phyloP scores from a whole-genome alignment of 2,113 vertebrate species.

The Cisticola juncidis region DNA sequence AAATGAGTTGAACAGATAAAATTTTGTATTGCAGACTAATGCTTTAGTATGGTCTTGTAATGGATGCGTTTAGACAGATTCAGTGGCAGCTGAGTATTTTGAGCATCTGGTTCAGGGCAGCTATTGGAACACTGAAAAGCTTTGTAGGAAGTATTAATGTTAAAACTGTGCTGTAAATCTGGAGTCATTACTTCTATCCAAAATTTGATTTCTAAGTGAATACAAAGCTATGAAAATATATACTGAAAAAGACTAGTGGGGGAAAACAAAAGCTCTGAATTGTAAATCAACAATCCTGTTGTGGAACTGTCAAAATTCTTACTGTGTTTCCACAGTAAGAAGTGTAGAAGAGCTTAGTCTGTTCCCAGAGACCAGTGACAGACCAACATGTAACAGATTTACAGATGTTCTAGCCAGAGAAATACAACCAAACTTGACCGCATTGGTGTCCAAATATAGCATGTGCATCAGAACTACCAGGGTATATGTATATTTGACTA shows the following conservation, averaged over 20 bases:
- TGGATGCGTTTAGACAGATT: neutral
- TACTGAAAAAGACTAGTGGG: neutral
- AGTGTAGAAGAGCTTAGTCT: neutral
- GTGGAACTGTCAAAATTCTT: neutral
- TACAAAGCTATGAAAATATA: neutral
- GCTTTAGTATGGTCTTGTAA: neutral
- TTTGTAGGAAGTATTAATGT: neutral
- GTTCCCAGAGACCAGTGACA: neutral
- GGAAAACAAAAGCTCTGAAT: neutral
- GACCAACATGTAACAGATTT: neutral
- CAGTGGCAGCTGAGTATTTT: neutral
- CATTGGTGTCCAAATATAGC: neutral
- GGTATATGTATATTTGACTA: neutral
- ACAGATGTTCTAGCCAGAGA: neutral
- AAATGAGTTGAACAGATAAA: neutral
- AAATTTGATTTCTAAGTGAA: neutral
- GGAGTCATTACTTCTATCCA: neutral
- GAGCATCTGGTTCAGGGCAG: neutral
- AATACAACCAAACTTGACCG: neutral
- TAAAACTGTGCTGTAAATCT: neutral
- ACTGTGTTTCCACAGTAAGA: neutral
- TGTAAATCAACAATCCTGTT: neutral
- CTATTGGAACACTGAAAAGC: neutral
- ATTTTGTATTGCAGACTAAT: neutral
- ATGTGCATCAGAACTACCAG: neutral